Evolutionary conservation across 1,140 invertebrate genomes (phyloP).

Genomic region (Aphis craccivora): DNA sequence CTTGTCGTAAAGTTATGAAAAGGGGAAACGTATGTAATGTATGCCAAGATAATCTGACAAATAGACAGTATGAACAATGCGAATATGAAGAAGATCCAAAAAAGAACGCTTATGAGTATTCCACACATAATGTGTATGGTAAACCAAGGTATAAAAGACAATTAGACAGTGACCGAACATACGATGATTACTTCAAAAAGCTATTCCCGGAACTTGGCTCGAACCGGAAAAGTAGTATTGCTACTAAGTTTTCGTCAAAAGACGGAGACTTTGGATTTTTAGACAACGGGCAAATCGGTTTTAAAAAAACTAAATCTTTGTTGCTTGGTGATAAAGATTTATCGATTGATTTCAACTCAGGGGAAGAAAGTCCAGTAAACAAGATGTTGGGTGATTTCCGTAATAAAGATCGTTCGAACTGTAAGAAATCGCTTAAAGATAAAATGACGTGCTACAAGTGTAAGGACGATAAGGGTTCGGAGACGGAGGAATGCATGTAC

Average conservation of each 20-base stretch:
- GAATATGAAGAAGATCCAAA: slow-evolving; percentile 74
- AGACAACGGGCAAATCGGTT: slow-evolving; percentile 31
- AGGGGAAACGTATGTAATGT: slow-evolving; percentile 72
- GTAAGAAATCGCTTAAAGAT: slow-evolving; percentile 74
- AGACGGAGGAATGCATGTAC: slow-evolving; percentile 79
- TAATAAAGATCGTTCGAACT: slow-evolving; percentile 74
- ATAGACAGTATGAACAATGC: slow-evolving; percentile 76
- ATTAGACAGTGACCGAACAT: slow-evolving; percentile 30
- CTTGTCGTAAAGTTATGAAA: slow-evolving; percentile 71
- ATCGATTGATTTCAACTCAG: slow-evolving; percentile 21
- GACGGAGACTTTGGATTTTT: slow-evolving; percentile 43
- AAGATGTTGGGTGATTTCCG: slow-evolving; percentile 74
- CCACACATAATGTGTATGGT: slow-evolving; percentile 64
- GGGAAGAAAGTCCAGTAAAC: slow-evolving; percentile 65
- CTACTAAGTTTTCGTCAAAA: slow-evolving; percentile 48
- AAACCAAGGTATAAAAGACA: slow-evolving; percentile 57
- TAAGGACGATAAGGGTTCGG: slow-evolving; percentile 71
- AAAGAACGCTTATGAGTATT: slow-evolving; percentile 75
- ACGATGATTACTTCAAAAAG: slow-evolving; percentile 49
- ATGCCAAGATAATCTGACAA: slow-evolving; percentile 73
- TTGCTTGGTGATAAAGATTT: neutral
- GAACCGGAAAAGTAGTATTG: slow-evolving; percentile 25
- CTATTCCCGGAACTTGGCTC: slow-evolving; percentile 27
- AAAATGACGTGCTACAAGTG: slow-evolving; percentile 80
- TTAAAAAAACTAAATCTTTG: slow-evolving; percentile 18